Base-by-base conservation (phyloP, 2,888 invertebrate species). In the Elegia similella region DNA sequence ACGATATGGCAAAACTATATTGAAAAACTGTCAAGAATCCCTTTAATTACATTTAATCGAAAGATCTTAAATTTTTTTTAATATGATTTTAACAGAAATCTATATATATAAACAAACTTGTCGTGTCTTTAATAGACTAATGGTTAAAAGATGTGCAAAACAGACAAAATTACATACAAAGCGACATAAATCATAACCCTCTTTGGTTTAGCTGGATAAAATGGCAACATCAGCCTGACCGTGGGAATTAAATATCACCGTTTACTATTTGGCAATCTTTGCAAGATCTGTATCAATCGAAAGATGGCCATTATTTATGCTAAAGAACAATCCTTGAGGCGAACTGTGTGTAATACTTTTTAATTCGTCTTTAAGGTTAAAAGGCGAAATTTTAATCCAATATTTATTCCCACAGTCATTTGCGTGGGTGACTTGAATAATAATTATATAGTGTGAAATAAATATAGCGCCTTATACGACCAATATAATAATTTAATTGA, bases 241-340 rank as follows among this genome's bases (percentile, higher is more conserved):
- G 46, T 46, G 46, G 23, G 46, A 46, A 46, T 17, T 6, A 6
- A 12, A 2, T n/a, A 12, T 3, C 16, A 10, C 3, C 44, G 8
- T 23, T n/a, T 46, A 5, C 12, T 23, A 46, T 46, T 46, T 23
- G 12, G 46, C 17, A 46, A 44, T 46, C 3, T 15, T 23, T n/a
- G 15, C 15, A 13, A 43, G 42, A 46, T 46, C 12, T 23, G 46
- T 46, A 46, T 46, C 46, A 44, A 44, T 44, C 43, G 44, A 44
- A 44, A 44, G 44, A 44, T 44, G 23, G 46, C 8, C 46, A 23
- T 46, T 23, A 23, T 46, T 16, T 17, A 46, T 46, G 8, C 10
- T 23, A 46, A 46, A 43, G 23, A 38, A 38, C 7, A 42, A 46
- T 46, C 46, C 46, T 46, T 46, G 46, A 10, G 23, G 46, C 23